These are phyloP conservation scores for Aporophyla nigra DNA, from an alignment of 2,888 invertebrate species.

Conservation along the genomic window DNA sequence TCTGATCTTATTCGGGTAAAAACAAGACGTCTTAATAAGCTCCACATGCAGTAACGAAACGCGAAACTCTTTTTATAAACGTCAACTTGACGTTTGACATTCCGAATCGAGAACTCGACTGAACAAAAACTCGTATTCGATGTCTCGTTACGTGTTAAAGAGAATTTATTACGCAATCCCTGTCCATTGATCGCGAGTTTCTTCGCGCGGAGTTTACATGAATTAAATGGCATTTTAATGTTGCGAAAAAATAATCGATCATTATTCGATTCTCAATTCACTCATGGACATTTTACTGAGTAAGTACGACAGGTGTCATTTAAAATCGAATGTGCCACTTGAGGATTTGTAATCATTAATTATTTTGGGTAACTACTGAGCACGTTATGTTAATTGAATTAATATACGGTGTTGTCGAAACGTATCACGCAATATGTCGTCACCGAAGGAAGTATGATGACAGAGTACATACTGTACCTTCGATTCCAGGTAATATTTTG, in stretches of 20 bases:
- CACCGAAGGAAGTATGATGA: slow-evolving; percentile 38
- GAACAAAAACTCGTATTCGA: slow-evolving; percentile 64
- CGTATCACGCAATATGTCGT: slow-evolving; percentile 43
- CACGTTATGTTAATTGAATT: slow-evolving; percentile 56
- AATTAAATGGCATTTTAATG: slow-evolving; percentile 63
- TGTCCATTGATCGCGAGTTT: slow-evolving; percentile 61
- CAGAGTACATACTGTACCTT: slow-evolving; percentile 8
- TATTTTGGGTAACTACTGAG: slow-evolving; percentile 51
- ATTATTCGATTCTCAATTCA: slow-evolving; percentile 58
- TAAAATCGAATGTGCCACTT: slow-evolving; percentile 49
- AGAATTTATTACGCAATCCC: slow-evolving; percentile 66
- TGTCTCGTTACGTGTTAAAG: slow-evolving; percentile 66
- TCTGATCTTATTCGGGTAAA: slow-evolving; percentile 48
- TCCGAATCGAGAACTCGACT: slow-evolving; percentile 70
- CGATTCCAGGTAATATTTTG: slow-evolving; percentile 14
- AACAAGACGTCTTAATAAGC: slow-evolving; percentile 63
- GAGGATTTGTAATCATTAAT: slow-evolving; percentile 62
- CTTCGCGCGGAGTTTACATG: slow-evolving; percentile 52
- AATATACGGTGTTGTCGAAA: slow-evolving; percentile 43
- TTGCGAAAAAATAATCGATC: slow-evolving; percentile 66
- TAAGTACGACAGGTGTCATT: slow-evolving; percentile 61
- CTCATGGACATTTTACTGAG: slow-evolving; percentile 45
- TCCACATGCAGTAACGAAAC: slow-evolving; percentile 59
- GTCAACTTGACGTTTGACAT: slow-evolving; percentile 74
- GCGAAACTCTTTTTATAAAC: slow-evolving; percentile 70